Evolutionary conservation across 2,888 invertebrate species (phyloP).

Genomic region (Phyllotreta cruciferae): DNA sequence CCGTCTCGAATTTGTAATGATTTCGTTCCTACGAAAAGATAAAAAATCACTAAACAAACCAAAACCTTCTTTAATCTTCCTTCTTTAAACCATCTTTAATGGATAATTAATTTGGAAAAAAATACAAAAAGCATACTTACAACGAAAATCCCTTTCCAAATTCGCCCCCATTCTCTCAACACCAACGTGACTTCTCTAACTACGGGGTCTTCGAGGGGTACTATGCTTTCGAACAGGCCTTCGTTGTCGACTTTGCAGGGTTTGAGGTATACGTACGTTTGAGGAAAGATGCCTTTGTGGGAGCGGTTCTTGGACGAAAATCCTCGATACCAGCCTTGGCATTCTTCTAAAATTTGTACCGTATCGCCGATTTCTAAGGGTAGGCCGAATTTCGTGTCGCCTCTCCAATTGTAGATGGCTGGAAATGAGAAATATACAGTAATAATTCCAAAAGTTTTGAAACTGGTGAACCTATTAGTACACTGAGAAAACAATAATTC

Average conservation of each 20-base stretch:
- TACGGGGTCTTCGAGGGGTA: conserved; percentile 86
- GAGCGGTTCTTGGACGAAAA: conserved; percentile 78
- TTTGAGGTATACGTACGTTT: conserved; percentile 80
- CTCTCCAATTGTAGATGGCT: conserved; percentile 93
- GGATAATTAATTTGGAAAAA: too few relatives aligned
- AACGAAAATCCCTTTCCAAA: conserved; percentile 92
- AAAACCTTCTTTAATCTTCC: not conserved
- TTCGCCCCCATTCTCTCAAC: conserved; percentile 89
- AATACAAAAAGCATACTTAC: conserved; percentile 69
- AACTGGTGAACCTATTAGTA: too few relatives aligned
- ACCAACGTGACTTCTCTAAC: conserved; percentile 91
- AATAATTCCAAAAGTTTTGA: too few relatives aligned
- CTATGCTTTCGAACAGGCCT: conserved; percentile 73
- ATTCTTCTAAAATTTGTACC: conserved; percentile 91
- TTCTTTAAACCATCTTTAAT: too few relatives aligned
- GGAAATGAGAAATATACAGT: conserved; percentile 59
- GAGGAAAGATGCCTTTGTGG: conserved; percentile 79
- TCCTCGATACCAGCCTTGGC: conserved; percentile 88
- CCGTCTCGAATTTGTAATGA: conserved; percentile 82
- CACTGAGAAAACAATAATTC: too few relatives aligned
- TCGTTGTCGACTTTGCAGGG: conserved; percentile 83
- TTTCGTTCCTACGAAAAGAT: conserved; percentile 73
- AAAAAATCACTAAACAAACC: conserved; percentile 11
- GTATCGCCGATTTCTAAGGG: conserved; percentile 91
- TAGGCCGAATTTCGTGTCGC: conserved; percentile 79